Base-by-base conservation (phyloP, 2,797 vertebrate species). In the Notoglanidium macrostoma region DNA sequence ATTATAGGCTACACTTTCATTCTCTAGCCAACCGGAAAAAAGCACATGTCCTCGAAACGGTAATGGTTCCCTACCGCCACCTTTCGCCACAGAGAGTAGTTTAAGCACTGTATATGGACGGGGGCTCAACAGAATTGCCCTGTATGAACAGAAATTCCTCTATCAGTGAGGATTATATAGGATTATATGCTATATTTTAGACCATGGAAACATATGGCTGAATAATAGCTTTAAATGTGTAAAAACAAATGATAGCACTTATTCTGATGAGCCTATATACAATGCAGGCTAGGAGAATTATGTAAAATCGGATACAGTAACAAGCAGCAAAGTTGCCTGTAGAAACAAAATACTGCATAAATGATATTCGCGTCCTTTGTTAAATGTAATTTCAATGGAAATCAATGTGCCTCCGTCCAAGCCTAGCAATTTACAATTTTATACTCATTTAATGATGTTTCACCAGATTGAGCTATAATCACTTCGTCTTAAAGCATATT, bases 41-140 rank as follows among this genome's bases (percentile, higher is more conserved):
- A 44, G 32, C 40, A 3, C 15, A 8, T 61, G 23, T 17, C 51
- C 14, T 46, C 6, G 35, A 61, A 80, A 26, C 21, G 11, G 23
- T 59, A 40, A 61, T 40, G 55, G 77, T 81, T 79, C 78, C 78
- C 57, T 81, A 81, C 78, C 57, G 78, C 78, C 57, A 81, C 78
- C 78, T 81, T 63, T 63, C 78, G 78, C 57, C 35, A 15, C 14
- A 57, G 19, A 32, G 26, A 17, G 73, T 29, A 76, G 46, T 29
- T 76, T 29, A 76, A 54, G 14, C 73, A 29, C 14, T 9, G n/a
- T 29, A n/a, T 76, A 51, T 17, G 26, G 73, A 76, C 51, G 26
- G 14, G 46, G 44, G 23, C 1, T 78, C 74, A 32, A 77, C 74
- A 77, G 14, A 54, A 8, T n/a, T 77, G n/a, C 49, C 49, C n/a